Evolutionary conservation across 2,888 invertebrate genomes (phyloP), one percentile per base, ranked within the genome.

Genomic region (Dynastes hyllus): DNA sequence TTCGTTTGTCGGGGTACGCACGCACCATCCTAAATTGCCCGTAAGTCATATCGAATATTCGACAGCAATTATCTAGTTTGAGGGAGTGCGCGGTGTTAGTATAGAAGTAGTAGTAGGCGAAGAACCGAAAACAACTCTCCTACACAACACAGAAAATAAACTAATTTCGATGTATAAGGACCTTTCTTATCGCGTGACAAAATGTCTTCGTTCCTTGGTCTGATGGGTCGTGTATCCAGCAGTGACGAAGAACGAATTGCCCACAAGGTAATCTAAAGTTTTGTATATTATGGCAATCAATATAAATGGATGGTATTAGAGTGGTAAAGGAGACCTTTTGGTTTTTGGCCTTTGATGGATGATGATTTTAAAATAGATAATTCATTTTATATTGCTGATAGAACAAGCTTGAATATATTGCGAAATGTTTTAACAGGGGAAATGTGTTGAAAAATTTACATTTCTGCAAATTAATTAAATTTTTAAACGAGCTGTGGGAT

Each of bases 151-250:
- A 53, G 53, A 45, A 70, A 78, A 70, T 45, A 78, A 79, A 79
- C 79, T 79, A 79, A 79, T 79, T 79, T 76, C 69, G 37, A 69
- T 37, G 76, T 70, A 37, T 37, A 37, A 76, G 65, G 65, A 61
- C 29, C 29, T 61, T 69, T 69, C 50, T 69, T 69, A 69, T 79
- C 79, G 79, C 79, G 79, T 79, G 79, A 79, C 79, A 79, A 79
- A 79, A 58, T 69, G 27, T 51, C 69, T 29, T 45, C 29, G 22
- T 50, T 29, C 51, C 45, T n/a, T 9, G 45, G 32, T 37, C 27
- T 45, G 45, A 45, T 45, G 9, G 45, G 45, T 45, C 2, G 16
- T 78, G 73, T 27, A 22, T 40, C 65, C 29, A 27, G 51, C 66
- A 11, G 22, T 16, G 40, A 70, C 22, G 45, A 70, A 51, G 53